Evolutionary conservation across 2,113 vertebrate species (phyloP), one percentile per base, ranked within the genome.

Genomic region (Mixornis gularis): DNA sequence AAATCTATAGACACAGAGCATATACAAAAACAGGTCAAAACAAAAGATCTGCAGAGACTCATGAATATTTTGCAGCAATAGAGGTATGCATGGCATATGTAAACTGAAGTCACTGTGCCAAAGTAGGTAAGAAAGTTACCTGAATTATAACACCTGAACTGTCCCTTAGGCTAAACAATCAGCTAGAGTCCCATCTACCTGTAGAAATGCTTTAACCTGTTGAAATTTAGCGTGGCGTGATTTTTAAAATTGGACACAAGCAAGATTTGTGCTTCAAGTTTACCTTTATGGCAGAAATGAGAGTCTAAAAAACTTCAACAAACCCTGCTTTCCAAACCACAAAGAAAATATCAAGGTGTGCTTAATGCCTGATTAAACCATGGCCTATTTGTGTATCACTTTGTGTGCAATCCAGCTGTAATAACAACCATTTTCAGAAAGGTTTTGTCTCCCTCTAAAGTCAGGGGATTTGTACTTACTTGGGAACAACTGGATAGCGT

Each of bases 261-360:
- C 3, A 11, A 69, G 60, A 86, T 73, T 11, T 34, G 4, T 48
- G 22, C 14, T 60, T 78, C 38, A 36, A 27, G 9, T 55, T 86
- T 27, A 59, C 4, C 3, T 66, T 73, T 72, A 41, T 11, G 34
- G 38, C 5, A 70, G n/a, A 89, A 73, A 79, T 25, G 2, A 51
- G 24, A 60, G 16, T 10, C 20, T 40, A 36, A 36, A 36, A 56
- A 38, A 34, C 30, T 27, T 24, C 21, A 90, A n/a, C 13, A 46
- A n/a, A 25, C 17, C 0, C 10, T 40, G 12, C 3, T 27, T 49
- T 78, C 36, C 9, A 73, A 52, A 60, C 8, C 0, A 0, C 25
- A 52, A 56, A 44, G 12, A 10, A 70, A 58, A 21, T 44, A 20
- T 41, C 6, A 79, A 4, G 0, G 0, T 27, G 2, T 34, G 6